Evolutionary conservation across 2,888 invertebrate species (phyloP), one percentile per base, ranked within the genome.

Genomic region (Ischnus inquisitorius): DNA sequence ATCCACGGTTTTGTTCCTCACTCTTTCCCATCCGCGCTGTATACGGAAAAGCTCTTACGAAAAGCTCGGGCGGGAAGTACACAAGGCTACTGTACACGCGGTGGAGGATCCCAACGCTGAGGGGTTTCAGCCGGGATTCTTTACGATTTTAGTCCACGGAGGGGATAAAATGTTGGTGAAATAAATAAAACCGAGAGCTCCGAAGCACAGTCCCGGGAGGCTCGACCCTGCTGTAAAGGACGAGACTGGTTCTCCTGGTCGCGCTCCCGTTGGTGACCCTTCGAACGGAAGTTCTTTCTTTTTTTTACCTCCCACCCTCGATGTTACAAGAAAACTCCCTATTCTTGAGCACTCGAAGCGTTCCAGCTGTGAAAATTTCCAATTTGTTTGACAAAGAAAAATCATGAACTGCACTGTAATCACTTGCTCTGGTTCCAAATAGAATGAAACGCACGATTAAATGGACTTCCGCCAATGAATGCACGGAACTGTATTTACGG

Each of bases 131-230:
- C 34, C 69, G 51, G 74, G 80, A 85, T 78, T 78, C 77, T 80
- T 77, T 83, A 83, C 83, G 77, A 62, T 77, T 76, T 72, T 43
- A 64, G 39, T 34, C 76, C 80, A 25, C 62, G 43, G 43, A 67
- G 75, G 76, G 77, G 71, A 80, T 77, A 83, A 80, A 85, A 83
- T 83, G 81, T 78, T 75, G 75, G 78, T 39, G 72, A 77, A 84
- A 82, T 82, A 85, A 84, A 85, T 85, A 85, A 83, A 79, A 67
- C 51, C 48, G 39, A 68, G 77, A 68, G 77, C 64, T 74, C 79
- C 48, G n/a, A 34, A 41, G 62, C 60, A 48, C 68, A 83, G 72
- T 80, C 83, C 77, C 83, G 67, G 72, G 77, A 80, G 76, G 67
- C 83, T 43, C 79, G 72, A 72, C 75, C 79, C 34, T 71, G 51